Evolutionary conservation across 2,113 vertebrate genomes (phyloP).

Genomic region (Semnornis frantzii): DNA sequence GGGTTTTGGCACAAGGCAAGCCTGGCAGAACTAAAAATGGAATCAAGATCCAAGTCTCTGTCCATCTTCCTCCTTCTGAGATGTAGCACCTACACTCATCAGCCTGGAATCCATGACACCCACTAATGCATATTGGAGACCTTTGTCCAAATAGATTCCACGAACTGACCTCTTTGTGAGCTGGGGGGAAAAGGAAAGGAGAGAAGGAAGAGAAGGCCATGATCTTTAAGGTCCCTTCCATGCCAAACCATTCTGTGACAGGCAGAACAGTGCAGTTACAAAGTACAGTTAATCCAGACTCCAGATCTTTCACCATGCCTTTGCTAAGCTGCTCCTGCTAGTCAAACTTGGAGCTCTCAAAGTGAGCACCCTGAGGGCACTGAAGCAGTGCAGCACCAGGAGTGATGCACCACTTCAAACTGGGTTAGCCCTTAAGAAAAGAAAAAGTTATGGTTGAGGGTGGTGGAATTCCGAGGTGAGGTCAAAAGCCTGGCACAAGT

Average conservation of each 20-base stretch:
- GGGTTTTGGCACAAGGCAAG: not conserved
- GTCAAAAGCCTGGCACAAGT: not conserved
- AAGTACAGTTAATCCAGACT: constrained; percentile 16
- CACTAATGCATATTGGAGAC: fast-evolving
- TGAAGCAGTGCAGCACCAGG: not conserved
- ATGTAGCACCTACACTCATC: not conserved
- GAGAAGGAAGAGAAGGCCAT: not conserved
- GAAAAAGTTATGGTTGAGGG: not conserved
- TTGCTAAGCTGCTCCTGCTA: not conserved
- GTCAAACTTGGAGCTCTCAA: not conserved
- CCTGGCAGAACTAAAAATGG: constrained; percentile 35
- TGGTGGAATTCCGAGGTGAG: not conserved
- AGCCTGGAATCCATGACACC: not conserved
- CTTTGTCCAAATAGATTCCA: not conserved
- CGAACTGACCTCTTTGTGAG: not conserved
- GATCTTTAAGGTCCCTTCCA: not conserved
- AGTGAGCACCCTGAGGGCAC: not conserved
- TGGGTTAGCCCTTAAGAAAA: fast-evolving
- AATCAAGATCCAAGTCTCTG: not conserved
- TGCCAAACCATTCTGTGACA: not conserved
- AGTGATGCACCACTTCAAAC: not conserved
- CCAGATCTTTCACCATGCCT: not conserved
- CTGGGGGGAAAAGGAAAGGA: not conserved
- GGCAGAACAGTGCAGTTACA: not conserved
- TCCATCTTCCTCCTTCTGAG: constrained; percentile 1